Evolutionary conservation across 2,888 invertebrate genomes (phyloP).

Genomic region (Xanthia icteritia): DNA sequence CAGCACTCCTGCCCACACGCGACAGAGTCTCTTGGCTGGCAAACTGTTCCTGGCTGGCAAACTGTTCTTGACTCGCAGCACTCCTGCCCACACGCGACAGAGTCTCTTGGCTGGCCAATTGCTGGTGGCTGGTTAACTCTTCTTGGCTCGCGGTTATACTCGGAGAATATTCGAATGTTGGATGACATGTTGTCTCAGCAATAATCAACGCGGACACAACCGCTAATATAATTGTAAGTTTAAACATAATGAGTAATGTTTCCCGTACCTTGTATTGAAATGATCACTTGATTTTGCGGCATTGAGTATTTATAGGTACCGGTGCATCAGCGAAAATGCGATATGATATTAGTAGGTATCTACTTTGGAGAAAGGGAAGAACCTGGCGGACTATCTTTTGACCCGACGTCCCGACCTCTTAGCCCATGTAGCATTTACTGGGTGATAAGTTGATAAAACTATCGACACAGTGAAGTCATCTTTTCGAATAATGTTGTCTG

Average conservation of each 20-base stretch:
- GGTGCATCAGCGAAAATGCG: neutral
- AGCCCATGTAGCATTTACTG: neutral
- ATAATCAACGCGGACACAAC: constrained; percentile 22
- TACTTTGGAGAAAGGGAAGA: constrained; percentile 28
- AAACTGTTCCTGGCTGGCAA: neutral
- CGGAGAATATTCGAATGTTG: constrained; percentile 7
- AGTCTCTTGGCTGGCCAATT: neutral
- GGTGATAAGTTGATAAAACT: constrained; percentile 3
- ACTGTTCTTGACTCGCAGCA: neutral
- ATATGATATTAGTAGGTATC: constrained; percentile 3
- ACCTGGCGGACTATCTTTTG: constrained; percentile 35
- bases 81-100: neutral
- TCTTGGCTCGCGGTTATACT: constrained; percentile 6
- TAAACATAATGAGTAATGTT: constrained; percentile 25
- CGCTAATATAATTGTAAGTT: constrained; percentile 2
- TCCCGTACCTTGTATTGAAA: constrained; percentile 2
- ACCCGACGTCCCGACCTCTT: constrained; percentile 23
- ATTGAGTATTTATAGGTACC: constrained; percentile 35
- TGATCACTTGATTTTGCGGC: neutral
- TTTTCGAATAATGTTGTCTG: neutral
- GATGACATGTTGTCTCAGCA: constrained; percentile 22
- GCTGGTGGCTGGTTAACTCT: neutral
- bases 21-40: neutral
- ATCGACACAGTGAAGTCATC: neutral
- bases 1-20: neutral